phyloP scores from a whole-genome alignment of 2,888 invertebrate genomes.

The Herminia tarsipennalis region DNA sequence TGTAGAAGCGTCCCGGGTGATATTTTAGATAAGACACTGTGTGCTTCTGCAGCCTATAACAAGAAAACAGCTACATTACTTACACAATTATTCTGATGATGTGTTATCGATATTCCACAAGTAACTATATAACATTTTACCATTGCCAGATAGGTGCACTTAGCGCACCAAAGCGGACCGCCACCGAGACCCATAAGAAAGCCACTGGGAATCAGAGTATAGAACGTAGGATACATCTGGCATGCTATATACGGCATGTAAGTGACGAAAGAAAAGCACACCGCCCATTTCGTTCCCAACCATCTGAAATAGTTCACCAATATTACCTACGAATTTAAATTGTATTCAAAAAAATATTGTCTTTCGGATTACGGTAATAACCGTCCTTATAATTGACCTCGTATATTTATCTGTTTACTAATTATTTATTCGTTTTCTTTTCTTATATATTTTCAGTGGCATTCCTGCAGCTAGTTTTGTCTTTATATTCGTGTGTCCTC shows the following conservation, averaged over 20 bases:
- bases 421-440: too few species aligned
- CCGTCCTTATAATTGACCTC: too few species aligned
- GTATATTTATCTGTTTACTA: too few species aligned
- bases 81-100: too few species aligned
- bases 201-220: neutral
- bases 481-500: too few species aligned
- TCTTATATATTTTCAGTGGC: too few species aligned
- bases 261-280: neutral
- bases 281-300: neutral
- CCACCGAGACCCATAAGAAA: neutral
- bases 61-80: neutral
- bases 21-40: conserved; percentile 81
- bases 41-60: conserved; percentile 43
- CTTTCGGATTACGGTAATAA: too few species aligned
- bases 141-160: conserved; percentile 1
- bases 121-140: too few species aligned
- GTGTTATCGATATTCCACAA: too few species aligned
- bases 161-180: conserved; percentile 3
- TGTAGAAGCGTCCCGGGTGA: conserved; percentile 85
- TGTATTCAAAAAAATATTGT: too few species aligned
- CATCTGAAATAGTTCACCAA: neutral
- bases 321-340: conserved; percentile 4
- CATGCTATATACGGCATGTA: conserved; percentile 4
- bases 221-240: conserved; percentile 4
- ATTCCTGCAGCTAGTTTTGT: too few species aligned